phyloP scores from a whole-genome alignment of 2,113 vertebrate species.

The Brachypteracias leptosomus region DNA sequence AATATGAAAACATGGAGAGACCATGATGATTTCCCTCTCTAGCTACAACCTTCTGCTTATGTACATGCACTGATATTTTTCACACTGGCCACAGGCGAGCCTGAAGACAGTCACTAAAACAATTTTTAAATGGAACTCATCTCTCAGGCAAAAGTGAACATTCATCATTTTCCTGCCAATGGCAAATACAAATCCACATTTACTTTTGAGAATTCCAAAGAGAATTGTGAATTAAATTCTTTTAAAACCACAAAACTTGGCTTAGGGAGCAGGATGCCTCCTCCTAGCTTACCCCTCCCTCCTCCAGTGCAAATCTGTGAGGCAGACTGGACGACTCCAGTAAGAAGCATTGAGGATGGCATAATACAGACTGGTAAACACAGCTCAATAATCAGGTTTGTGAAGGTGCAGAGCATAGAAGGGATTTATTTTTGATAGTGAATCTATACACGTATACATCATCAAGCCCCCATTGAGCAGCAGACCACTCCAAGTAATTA shows the following conservation, averaged over 20 bases:
- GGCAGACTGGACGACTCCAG: background rate
- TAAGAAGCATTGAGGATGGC: constrained; percentile 6
- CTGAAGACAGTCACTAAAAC: background rate
- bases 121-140: background rate
- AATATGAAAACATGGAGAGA: background rate
- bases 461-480: constrained; percentile 78
- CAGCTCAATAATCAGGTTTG: constrained; percentile 38
- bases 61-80: background rate
- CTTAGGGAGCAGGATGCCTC: background rate
- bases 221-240: constrained; percentile 17
- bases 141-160: background rate
- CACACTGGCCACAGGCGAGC: background rate
- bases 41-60: background rate
- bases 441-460: constrained; percentile 64
- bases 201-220: background rate
- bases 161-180: background rate
- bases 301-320: background rate
- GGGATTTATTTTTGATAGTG: constrained; percentile 67
- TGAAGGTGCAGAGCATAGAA: constrained; percentile 4
- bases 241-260: constrained; percentile 14
- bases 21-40: background rate
- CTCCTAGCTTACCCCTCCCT: background rate
- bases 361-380: constrained; percentile 24
- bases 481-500: constrained; percentile 90
- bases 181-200: background rate